phyloP scores from a whole-genome alignment of 2,888 invertebrate genomes.

The Tribolium freemani region DNA sequence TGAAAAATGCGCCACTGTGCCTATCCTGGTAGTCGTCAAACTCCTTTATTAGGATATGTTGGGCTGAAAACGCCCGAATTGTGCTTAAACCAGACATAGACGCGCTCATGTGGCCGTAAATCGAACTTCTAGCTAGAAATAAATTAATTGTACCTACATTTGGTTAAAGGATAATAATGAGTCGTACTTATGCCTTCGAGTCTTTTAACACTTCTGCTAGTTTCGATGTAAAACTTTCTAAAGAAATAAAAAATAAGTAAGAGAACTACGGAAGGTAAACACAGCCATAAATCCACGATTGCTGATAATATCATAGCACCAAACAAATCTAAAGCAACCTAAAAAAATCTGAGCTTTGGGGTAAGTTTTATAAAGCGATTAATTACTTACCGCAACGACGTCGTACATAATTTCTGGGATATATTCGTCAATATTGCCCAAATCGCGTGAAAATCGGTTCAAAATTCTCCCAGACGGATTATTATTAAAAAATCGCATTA shows the following conservation, averaged over 20 bases:
- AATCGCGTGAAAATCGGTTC: constrained; percentile 67
- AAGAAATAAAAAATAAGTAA: constrained; percentile 76
- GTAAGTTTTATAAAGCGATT: background rate
- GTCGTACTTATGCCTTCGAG: constrained; percentile 78
- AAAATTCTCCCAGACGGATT: constrained; percentile 66
- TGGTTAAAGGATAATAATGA: too few relatives aligned
- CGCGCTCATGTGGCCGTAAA: constrained; percentile 82
- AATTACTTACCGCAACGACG: constrained; percentile 59
- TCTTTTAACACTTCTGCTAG: constrained; percentile 81
- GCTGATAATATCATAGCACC: constrained; percentile 82
- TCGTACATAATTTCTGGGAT: constrained; percentile 68
- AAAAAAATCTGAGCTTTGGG: constrained; percentile 37
- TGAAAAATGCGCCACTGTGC: constrained; percentile 83
- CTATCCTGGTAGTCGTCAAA: constrained; percentile 76
- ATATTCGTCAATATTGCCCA: constrained; percentile 75
- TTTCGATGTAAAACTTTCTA: constrained; percentile 78
- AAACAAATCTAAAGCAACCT: constrained; percentile 71
- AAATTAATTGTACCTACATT: background rate
- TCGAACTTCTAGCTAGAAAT: constrained; percentile 80
- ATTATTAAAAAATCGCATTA: constrained; percentile 64
- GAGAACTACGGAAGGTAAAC: constrained; percentile 77
- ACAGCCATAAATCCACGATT: constrained; percentile 78
- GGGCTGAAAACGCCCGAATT: constrained; percentile 79
- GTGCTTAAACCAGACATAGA: constrained; percentile 83
- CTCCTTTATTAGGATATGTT: constrained; percentile 74